phyloP scores from a whole-genome alignment of 2,797 vertebrate genomes.

The Salmo trutta region DNA sequence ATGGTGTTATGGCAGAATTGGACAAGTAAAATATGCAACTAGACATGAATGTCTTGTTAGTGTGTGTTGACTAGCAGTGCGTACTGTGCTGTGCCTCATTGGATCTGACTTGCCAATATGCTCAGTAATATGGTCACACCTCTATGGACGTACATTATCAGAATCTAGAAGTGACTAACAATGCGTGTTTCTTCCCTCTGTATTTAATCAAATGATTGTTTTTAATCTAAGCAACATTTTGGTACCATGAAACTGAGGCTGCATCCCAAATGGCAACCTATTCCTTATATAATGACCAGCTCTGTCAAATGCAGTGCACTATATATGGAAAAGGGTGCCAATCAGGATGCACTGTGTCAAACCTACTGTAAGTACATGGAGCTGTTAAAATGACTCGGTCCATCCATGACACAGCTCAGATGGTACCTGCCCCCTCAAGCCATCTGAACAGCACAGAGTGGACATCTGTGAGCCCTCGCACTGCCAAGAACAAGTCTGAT shows the following conservation, averaged over 20 bases:
- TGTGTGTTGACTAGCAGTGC: background rate
- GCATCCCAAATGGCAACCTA: background rate
- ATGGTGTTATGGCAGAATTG: no score
- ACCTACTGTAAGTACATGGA: constrained; percentile 62
- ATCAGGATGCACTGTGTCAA: constrained; percentile 49
- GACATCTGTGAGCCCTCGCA: constrained; percentile 75
- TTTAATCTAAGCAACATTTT: constrained; percentile 72
- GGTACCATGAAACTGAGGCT: constrained; percentile 68
- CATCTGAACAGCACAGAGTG: constrained; percentile 73
- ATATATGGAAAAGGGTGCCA: background rate
- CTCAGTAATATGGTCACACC: background rate
- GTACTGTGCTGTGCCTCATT: background rate
- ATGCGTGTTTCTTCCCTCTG: constrained; percentile 26
- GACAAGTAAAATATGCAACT: no score
- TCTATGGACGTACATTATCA: constrained; percentile 40
- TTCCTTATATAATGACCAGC: background rate
- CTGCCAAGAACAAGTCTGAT: constrained; percentile 74
- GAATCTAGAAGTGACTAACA: constrained; percentile 68
- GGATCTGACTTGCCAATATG: background rate
- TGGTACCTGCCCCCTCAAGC: constrained; percentile 82
- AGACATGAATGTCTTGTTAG: background rate
- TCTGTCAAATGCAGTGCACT: background rate
- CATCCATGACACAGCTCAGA: constrained; percentile 73
- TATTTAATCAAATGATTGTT: constrained; percentile 61
- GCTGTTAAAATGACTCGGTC: constrained; percentile 72